Percentiles rank a stretch among this genome's conserved stretches.
These are phyloP conservation scores for Alloscopus bannaensis DNA, from an alignment of 2,888 invertebrate genomes.

Conservation along the genomic window DNA sequence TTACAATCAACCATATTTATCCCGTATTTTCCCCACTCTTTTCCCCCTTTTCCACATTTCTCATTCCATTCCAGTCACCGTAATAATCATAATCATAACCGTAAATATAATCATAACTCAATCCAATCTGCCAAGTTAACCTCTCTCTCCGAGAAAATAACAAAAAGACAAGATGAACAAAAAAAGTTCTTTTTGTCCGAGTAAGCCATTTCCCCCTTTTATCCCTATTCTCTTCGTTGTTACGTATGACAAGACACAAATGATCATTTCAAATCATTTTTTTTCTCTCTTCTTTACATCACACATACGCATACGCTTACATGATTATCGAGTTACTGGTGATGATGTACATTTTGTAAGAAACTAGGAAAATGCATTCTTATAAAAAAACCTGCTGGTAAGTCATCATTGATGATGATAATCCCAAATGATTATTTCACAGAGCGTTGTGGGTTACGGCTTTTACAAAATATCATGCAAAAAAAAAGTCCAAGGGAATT, in stretches of 20 bases:
- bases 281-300: conserved; percentile 23
- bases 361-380: conserved; percentile 3
- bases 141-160: conserved; percentile 42
- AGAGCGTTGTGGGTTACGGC: no score
- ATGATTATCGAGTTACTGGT: background rate
- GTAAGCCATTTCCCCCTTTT: conserved; percentile 62
- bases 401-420: conserved; percentile 23
- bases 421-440: conserved; percentile 23
- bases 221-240: conserved; percentile 28
- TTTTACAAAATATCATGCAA: background rate
- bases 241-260: conserved; percentile 54
- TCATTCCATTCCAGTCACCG: conserved; percentile 56
- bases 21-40: conserved; percentile 52
- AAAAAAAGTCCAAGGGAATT: background rate
- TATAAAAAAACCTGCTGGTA: conserved; percentile 46
- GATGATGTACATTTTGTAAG: no score
- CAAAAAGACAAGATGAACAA: conserved; percentile 51
- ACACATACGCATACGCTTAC: background rate
- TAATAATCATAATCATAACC: conserved; percentile 70
- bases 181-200: conserved; percentile 49
- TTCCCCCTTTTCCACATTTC: conserved; percentile 35
- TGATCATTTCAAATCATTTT: conserved; percentile 50
- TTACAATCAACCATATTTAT: conserved; percentile 62
- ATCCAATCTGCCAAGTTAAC: conserved; percentile 66
- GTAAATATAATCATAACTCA: conserved; percentile 71